Evolutionary conservation across 92 coral and sea anemone genomes (phyloP).

Genomic region (Pocillopora grandis): DNA sequence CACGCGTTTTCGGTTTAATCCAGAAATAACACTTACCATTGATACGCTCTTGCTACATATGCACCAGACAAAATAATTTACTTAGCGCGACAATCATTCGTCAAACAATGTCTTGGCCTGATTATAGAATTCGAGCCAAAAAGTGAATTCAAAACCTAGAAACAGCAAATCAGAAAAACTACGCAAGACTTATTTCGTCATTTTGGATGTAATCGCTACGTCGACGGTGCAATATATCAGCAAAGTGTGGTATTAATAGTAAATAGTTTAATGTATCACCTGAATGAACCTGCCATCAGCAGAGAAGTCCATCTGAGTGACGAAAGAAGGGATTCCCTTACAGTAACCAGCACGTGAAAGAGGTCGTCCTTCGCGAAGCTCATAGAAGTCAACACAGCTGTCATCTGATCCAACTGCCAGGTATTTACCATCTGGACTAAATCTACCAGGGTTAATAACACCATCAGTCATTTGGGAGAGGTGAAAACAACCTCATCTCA

Average conservation of each 20-base stretch:
- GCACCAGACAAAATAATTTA: too few species aligned
- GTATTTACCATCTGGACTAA: slow-evolving; percentile 89
- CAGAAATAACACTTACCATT: too few species aligned
- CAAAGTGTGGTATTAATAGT: neutral
- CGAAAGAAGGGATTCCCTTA: slow-evolving; percentile 93
- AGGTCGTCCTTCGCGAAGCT: slow-evolving; percentile 83
- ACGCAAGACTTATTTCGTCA: neutral
- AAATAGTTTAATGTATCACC: slow-evolving; percentile 35
- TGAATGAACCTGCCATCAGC: slow-evolving; percentile 94
- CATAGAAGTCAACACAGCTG: slow-evolving; percentile 93
- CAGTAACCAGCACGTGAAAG: slow-evolving; percentile 87
- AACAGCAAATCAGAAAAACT: neutral
- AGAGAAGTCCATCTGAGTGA: slow-evolving; percentile 98
- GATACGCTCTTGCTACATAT: too few species aligned
- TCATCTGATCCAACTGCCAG: slow-evolving; percentile 97
- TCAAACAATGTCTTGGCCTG: too few species aligned
- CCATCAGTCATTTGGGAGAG: neutral
- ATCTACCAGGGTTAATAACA: slow-evolving; percentile 40
- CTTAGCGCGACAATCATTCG: too few species aligned
- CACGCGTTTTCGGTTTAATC: too few species aligned
- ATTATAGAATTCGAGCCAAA: too few species aligned
- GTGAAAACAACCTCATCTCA: neutral
- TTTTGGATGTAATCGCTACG: too few species aligned
- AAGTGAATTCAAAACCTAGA: neutral
- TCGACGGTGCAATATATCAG: too few species aligned